These are phyloP conservation scores for Sylvicola fuscatus DNA, from an alignment of 2,888 invertebrate species.

Conservation along the genomic window DNA sequence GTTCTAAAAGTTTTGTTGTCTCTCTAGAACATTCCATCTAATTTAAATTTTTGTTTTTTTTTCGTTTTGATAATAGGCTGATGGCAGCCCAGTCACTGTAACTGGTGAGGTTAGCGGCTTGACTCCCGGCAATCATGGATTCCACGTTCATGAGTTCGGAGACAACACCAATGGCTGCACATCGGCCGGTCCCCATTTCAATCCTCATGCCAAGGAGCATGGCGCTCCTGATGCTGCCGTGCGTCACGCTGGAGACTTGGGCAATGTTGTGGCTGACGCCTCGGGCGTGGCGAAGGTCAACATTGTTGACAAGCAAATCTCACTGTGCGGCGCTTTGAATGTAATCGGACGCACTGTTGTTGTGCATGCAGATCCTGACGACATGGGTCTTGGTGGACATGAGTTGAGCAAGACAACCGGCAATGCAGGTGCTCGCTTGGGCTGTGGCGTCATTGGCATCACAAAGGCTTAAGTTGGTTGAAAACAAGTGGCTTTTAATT, in stretches of 20 bases:
- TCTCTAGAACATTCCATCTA: too few relatives aligned
- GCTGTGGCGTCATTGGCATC: conserved; percentile 25
- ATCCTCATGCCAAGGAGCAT: conserved; percentile 62
- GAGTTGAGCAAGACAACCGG: conserved; percentile 86
- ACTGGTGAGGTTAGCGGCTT: conserved; percentile 67
- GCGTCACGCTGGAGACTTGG: conserved; percentile 82
- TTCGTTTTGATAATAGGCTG: conserved; percentile 30
- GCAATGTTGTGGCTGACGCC: conserved; percentile 48
- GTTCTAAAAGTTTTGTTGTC: too few relatives aligned
- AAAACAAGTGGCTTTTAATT: too few relatives aligned
- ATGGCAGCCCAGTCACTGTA: conserved; percentile 47
- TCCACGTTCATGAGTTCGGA: conserved; percentile 93
- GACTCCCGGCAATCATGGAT: conserved; percentile 42
- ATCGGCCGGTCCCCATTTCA: conserved; percentile 89
- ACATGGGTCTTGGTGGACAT: conserved; percentile 81
- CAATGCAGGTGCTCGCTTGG: conserved; percentile 69
- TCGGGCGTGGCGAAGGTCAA: conserved; percentile 42
- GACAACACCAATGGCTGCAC: conserved; percentile 90
- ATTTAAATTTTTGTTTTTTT: too few relatives aligned
- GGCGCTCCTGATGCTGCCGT: conserved; percentile 51
- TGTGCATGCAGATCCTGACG: conserved; percentile 85
- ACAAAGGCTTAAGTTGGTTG: conserved; percentile 21
- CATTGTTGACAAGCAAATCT: conserved; percentile 40
- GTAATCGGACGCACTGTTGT: conserved; percentile 73
- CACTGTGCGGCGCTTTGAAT: conserved; percentile 46